A percentile compares a stretch with the other conserved stretches of the same genome.
These are phyloP conservation scores for Uromys caudimaculatus DNA, from an alignment of 2,797 vertebrate genomes.

Conservation along the genomic window DNA sequence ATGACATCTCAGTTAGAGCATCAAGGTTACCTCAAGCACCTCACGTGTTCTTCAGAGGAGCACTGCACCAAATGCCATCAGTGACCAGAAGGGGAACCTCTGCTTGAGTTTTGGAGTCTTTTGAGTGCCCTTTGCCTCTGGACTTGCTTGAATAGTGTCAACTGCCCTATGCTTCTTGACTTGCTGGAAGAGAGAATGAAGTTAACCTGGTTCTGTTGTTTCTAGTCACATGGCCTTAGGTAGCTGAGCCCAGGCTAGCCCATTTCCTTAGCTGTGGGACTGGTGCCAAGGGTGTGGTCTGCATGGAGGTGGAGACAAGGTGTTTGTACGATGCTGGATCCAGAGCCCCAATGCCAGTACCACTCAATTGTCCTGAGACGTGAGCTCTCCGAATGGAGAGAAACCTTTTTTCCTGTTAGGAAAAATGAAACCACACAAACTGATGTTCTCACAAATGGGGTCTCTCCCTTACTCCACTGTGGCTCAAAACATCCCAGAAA, in stretches of 20 bases:
- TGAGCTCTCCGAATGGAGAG: background rate
- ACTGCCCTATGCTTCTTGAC: background rate
- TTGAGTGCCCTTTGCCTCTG: background rate
- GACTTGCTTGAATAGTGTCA: background rate
- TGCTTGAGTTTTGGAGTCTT: background rate
- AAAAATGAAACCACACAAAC: background rate
- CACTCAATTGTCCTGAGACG: background rate
- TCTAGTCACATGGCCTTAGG: background rate
- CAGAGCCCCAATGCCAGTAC: background rate
- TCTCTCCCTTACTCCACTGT: background rate
- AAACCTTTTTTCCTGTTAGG: background rate
- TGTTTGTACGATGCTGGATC: too few species aligned
- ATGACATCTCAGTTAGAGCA: background rate
- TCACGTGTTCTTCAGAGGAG: background rate
- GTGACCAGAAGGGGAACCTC: background rate
- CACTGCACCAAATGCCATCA: rapidly evolving
- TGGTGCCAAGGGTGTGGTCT: too few species aligned
- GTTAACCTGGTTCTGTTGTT: background rate
- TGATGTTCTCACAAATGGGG: background rate
- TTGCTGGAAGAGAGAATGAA: background rate
- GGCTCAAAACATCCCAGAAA: background rate
- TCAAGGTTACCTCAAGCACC: background rate
- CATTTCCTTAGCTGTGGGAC: background rate
- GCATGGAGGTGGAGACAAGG: rapidly evolving
- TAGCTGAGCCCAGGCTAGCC: background rate